These are phyloP conservation scores for Actinia tenebrosa DNA, from an alignment of 64 coral and sea anemone genomes.

Conservation along the genomic window DNA sequence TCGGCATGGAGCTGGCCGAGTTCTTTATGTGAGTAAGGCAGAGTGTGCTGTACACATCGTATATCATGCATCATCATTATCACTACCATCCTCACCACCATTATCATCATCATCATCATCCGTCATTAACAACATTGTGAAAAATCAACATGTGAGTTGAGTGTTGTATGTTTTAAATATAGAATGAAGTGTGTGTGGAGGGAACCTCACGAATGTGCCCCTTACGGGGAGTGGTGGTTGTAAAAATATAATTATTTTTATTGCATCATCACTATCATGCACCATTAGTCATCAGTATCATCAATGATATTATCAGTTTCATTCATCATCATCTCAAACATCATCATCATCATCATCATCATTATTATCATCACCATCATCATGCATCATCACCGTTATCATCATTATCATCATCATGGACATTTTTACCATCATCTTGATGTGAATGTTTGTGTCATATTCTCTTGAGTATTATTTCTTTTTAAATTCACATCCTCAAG, in stretches of 20 bases:
- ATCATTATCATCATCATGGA: too few relatives aligned
- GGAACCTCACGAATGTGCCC: too few relatives aligned
- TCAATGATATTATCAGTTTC: background rate
- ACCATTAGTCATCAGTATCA: background rate
- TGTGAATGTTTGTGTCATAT: too few relatives aligned
- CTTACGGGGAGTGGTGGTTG: too few relatives aligned
- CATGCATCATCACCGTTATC: background rate
- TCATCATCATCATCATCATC: background rate
- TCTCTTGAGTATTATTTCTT: too few relatives aligned
- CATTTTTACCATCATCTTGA: too few relatives aligned
- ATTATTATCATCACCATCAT: background rate
- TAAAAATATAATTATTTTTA: background rate
- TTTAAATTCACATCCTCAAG: too few relatives aligned
- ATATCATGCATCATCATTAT: background rate
- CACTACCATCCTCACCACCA: background rate
- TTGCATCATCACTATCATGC: background rate
- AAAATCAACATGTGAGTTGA: too few relatives aligned
- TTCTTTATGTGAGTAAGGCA: slow-evolving; percentile 82
- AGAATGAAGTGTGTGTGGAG: too few relatives aligned
- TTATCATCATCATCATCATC: background rate
- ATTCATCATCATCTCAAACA: background rate
- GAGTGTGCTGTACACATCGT: too few relatives aligned
- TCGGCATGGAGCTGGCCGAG: slow-evolving; percentile 77
- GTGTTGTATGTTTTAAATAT: too few relatives aligned
- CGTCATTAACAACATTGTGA: too few relatives aligned